Base-by-base conservation (phyloP, 2,797 vertebrate species). In the Chromobotia macracanthus region DNA sequence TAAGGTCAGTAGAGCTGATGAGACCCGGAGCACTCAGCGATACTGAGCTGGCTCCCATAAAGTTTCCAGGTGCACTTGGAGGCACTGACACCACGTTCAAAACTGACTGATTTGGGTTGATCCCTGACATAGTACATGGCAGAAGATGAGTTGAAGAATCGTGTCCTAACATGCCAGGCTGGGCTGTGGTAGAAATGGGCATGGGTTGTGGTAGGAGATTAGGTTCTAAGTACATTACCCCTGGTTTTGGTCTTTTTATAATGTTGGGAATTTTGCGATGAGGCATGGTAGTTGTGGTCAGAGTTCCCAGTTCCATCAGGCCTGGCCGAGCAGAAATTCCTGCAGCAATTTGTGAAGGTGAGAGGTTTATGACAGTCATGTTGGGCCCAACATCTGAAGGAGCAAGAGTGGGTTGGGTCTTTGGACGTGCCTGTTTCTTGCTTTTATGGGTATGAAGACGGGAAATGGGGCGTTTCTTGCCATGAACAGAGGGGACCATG, bases 241-340 rank as follows among this genome's bases (percentile, higher is more conserved):
- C 95, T 0, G 96, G 88, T 89, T 98, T 99, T 48, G 97, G 94
- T 46, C 96, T 93, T 88, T 99, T 99, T 87, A 99, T 98, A 78
- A 99, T 98, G 87, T 98, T 99, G 51, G 97, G 97, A 68, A 98
- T 93, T 3, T 96, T 98, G 79, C 98, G 94, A 21, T 98, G 97
- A 75, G 96, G 90, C 0, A 94, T 83, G 15, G 94, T 84, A 74
- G 91, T 90, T 15, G 94, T 84, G 0, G 94, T 88, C 58, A 96
- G 91, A n/a, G 94, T 84, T 70, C 95, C 95, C 80, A 98, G 87
- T 84, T 98, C 97, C 69, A 99, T 77, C n/a, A 96, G 83, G 64
- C 92, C 92, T 0, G 96, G 89, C 75, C 96, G 96, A 61, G 93
- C 92, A 6, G 96, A 88, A 69, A 95, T 93, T 75, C 91, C 90